Evolutionary conservation across 2,113 vertebrate genomes (phyloP).

Genomic region (Phoxinus phoxinus): DNA sequence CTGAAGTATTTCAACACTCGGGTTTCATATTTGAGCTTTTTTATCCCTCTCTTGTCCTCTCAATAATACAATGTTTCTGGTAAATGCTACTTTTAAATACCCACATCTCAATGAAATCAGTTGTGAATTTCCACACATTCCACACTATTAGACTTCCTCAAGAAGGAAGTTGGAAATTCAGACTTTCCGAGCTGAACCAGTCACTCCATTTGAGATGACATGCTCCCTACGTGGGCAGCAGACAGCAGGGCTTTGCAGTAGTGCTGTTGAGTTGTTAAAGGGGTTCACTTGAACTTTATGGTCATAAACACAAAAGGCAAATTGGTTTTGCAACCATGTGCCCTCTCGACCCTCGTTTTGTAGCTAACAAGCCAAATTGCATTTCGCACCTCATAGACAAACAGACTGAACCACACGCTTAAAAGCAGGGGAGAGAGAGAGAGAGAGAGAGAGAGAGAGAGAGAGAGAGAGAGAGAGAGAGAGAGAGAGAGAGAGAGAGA

Average conservation of each 20-base stretch:
- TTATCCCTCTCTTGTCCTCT: too few relatives aligned
- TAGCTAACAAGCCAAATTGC: slow-evolving; percentile 53
- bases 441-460: not conserved
- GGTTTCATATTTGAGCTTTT: too few relatives aligned
- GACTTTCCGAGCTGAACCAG: not conserved
- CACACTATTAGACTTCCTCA: not conserved
- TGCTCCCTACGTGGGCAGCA: slow-evolving; percentile 14
- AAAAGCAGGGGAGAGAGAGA: not conserved
- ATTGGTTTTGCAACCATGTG: slow-evolving; percentile 38
- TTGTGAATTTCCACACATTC: too few relatives aligned
- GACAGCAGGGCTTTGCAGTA: not conserved
- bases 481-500: not conserved
- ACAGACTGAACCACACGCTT: not conserved
- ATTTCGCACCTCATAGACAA: slow-evolving; percentile 50
- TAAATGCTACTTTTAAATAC: too few relatives aligned
- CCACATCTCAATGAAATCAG: too few relatives aligned
- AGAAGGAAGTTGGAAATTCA: not conserved
- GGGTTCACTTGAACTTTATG: slow-evolving; percentile 41
- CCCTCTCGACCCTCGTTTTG: slow-evolving; percentile 46
- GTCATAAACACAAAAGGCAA: slow-evolving; percentile 41
- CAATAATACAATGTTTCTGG: too few relatives aligned
- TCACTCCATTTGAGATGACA: not conserved
- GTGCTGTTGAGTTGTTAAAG: slow-evolving; percentile 31
- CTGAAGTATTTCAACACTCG: too few relatives aligned
- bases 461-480: not conserved